A percentile compares a stretch with the other conserved stretches of the same genome.
These are phyloP conservation scores for Rhodophaea formosa DNA, from an alignment of 2,888 invertebrate genomes.

Conservation along the genomic window DNA sequence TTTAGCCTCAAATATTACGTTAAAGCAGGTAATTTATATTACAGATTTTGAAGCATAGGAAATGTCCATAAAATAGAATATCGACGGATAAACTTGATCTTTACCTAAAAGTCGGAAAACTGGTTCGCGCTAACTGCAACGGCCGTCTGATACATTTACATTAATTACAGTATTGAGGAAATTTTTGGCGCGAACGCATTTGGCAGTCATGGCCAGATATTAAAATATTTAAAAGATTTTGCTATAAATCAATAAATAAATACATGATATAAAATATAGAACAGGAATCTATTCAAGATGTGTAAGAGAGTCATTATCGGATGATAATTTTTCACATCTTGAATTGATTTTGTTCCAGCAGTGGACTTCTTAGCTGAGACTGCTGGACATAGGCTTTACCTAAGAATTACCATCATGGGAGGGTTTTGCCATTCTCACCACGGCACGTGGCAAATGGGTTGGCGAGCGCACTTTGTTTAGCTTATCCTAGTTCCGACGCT, in stretches of 20 bases:
- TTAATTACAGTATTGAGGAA: background rate
- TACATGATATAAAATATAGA: background rate
- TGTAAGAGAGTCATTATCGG: too few species aligned
- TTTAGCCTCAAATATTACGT: too few species aligned
- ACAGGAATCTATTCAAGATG: too few species aligned
- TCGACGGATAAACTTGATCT: background rate
- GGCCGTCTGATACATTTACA: background rate
- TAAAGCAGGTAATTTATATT: background rate
- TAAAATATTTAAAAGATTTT: background rate
- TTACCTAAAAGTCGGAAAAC: background rate
- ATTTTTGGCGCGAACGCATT: background rate
- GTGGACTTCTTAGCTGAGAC: too few species aligned
- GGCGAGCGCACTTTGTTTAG: too few species aligned
- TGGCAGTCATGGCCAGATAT: background rate
- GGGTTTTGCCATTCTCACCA: too few species aligned
- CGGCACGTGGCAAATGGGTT: too few species aligned
- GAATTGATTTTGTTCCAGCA: too few species aligned
- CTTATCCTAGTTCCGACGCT: too few species aligned
- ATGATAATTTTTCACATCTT: too few species aligned
- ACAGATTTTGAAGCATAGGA: background rate
- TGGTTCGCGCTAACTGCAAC: background rate
- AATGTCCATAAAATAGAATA: background rate
- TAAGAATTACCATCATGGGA: too few species aligned
- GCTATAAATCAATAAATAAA: background rate
- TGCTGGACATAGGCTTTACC: too few species aligned